phyloP scores from a whole-genome alignment of 2,113 vertebrate species.

The Choloepus hoffmanni region DNA sequence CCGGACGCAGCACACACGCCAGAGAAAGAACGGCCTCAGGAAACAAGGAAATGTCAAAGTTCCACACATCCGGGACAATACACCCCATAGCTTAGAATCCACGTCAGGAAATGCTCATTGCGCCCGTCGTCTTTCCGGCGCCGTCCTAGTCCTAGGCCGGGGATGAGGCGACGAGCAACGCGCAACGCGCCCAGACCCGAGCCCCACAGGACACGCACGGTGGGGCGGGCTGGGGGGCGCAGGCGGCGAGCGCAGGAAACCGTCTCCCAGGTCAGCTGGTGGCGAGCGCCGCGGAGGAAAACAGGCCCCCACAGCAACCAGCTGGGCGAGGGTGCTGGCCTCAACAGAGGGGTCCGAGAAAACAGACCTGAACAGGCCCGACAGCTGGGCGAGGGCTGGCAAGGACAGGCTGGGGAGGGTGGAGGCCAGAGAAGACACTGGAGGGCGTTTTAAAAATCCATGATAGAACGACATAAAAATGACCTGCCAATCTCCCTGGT shows the following conservation, averaged over 20 bases:
- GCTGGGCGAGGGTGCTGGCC: neutral
- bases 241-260: accelerated
- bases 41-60: neutral
- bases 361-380: neutral
- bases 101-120: neutral
- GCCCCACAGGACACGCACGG: too few relatives aligned
- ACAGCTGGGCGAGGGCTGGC: too few relatives aligned
- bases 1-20: too few relatives aligned
- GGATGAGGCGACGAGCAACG: too few relatives aligned
- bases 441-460: neutral
- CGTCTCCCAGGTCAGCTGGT: accelerated
- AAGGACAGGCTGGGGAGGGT: too few relatives aligned
- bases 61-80: accelerated
- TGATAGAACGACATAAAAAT: too few relatives aligned
- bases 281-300: neutral
- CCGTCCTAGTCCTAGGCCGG: too few relatives aligned
- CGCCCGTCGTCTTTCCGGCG: accelerated
- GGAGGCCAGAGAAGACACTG: neutral
- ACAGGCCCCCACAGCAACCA: neutral
- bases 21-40: neutral
- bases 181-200: too few relatives aligned
- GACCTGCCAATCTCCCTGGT: too few relatives aligned
- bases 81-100: accelerated
- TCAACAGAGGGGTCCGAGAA: neutral
- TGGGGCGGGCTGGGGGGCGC: neutral